A percentile compares a stretch with the other conserved stretches of the same genome.
These are phyloP conservation scores for Drosophila nasuta DNA, from an alignment of 1,140 invertebrate species.

Conservation along the genomic window DNA sequence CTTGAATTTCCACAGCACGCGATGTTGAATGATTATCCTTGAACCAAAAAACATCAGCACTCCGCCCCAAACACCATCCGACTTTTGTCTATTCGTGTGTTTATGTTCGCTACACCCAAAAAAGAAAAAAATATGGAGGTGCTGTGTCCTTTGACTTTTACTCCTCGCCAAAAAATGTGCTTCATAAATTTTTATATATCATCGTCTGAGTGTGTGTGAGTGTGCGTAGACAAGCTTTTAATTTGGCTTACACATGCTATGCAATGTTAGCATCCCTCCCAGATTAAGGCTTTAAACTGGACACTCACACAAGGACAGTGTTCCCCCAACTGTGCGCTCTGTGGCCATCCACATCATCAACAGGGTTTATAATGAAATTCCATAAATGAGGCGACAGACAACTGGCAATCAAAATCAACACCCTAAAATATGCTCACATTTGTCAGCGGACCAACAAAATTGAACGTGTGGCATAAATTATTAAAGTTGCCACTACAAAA, in stretches of 20 bases:
- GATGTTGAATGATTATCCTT: slow-evolving; percentile 84
- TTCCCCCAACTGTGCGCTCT: not conserved
- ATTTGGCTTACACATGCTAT: slow-evolving; percentile 64
- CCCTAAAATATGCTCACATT: slow-evolving; percentile 51
- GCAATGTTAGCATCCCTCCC: slow-evolving; percentile 4
- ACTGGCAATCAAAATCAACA: slow-evolving; percentile 67
- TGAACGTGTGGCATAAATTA: slow-evolving; percentile 62
- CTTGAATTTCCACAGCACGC: slow-evolving; percentile 82
- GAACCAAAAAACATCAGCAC: slow-evolving; percentile 54
- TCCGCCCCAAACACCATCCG: slow-evolving; percentile 22
- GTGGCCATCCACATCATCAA: not conserved
- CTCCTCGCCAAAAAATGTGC: slow-evolving; percentile 24
- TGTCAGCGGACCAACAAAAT: slow-evolving; percentile 39
- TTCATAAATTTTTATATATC: slow-evolving; percentile 78
- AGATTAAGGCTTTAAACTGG: slow-evolving; percentile 39
- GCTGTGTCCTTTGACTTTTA: slow-evolving; percentile 72
- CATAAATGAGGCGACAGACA: slow-evolving; percentile 57
- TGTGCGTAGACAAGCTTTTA: slow-evolving; percentile 41
- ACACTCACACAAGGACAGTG: not conserved
- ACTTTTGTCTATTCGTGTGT: slow-evolving; percentile 63
- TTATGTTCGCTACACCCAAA: slow-evolving; percentile 51
- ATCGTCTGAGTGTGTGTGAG: slow-evolving; percentile 41
- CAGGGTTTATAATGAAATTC: slow-evolving; percentile 73
- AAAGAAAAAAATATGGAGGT: slow-evolving; percentile 20
- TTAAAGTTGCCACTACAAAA: slow-evolving; percentile 41